Conservation (phyloP, 2,888 invertebrate genomes). For the Diadromus collaris region DNA sequence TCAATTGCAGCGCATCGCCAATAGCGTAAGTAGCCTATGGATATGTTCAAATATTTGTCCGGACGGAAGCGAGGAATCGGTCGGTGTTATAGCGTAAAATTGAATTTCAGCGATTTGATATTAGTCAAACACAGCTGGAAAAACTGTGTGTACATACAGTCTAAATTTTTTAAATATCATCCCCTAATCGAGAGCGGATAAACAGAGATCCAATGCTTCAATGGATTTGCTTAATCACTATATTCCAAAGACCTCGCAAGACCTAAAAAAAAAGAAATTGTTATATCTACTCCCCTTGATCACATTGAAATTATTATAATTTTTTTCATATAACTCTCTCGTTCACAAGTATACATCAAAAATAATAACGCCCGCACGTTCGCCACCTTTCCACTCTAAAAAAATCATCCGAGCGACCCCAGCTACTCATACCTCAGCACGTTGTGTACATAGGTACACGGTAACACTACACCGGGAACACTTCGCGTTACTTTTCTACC, state of each 20-base stretch:
- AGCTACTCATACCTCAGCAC: constrained; percentile 18
- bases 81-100: constrained; percentile 76
- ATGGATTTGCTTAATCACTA: constrained; percentile 20
- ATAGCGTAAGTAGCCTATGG: constrained; percentile 29
- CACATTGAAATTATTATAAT: not conserved
- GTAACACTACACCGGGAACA: constrained; percentile 69
- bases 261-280: not conserved
- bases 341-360: not conserved
- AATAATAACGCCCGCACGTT: not conserved
- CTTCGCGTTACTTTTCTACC: constrained; percentile 63
- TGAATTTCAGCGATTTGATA: constrained; percentile 74
- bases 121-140: constrained; percentile 74
- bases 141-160: not conserved
- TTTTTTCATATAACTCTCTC: not conserved
- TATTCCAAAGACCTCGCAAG: not conserved
- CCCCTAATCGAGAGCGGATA: constrained; percentile 35
- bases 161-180: constrained; percentile 44
- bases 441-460: constrained; percentile 56
- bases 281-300: not conserved
- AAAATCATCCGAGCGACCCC: constrained; percentile 10
- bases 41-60: constrained; percentile 51
- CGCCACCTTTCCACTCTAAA: not conserved
- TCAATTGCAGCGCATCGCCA: not conserved
- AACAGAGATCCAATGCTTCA: constrained; percentile 48
- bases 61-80: constrained; percentile 40